Conservation (phyloP, 2,113 vertebrate species). For the Cygnus atratus region DNA sequence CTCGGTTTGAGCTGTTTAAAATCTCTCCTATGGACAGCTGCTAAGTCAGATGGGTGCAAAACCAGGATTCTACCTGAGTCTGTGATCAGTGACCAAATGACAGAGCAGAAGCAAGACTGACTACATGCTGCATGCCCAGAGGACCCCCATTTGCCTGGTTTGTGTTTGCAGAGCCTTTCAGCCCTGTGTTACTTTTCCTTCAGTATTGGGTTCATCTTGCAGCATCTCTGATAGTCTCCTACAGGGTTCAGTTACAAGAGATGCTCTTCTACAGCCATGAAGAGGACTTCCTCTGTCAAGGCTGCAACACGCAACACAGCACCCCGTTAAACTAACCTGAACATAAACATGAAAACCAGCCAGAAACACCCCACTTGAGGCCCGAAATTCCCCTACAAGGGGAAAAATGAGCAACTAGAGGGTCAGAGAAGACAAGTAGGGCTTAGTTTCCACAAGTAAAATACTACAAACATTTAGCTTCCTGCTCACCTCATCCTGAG, state of each 20-base stretch:
- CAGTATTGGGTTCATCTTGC: accelerated
- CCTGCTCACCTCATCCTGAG: conserved; percentile 89
- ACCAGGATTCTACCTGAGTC: neutral
- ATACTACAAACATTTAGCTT: neutral
- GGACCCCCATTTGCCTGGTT: neutral
- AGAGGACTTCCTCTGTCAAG: neutral
- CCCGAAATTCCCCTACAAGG: neutral
- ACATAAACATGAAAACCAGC: neutral
- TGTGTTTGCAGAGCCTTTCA: neutral
- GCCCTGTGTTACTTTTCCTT: neutral
- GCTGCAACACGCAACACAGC: neutral
- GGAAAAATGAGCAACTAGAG: neutral
- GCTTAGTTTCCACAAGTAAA: neutral
- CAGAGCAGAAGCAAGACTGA: neutral
- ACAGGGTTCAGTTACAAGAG: neutral
- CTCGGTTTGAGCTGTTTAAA: neutral
- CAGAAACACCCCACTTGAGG: neutral
- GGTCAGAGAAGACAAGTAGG: neutral
- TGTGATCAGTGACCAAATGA: neutral
- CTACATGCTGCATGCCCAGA: neutral
- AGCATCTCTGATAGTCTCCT: neutral
- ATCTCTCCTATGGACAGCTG: neutral
- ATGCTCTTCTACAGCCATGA: neutral
- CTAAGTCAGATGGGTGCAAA: neutral
- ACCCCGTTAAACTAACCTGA: neutral